Evolutionary conservation across 1,140 invertebrate genomes (phyloP).

Genomic region (Drosophila lacertosa): DNA sequence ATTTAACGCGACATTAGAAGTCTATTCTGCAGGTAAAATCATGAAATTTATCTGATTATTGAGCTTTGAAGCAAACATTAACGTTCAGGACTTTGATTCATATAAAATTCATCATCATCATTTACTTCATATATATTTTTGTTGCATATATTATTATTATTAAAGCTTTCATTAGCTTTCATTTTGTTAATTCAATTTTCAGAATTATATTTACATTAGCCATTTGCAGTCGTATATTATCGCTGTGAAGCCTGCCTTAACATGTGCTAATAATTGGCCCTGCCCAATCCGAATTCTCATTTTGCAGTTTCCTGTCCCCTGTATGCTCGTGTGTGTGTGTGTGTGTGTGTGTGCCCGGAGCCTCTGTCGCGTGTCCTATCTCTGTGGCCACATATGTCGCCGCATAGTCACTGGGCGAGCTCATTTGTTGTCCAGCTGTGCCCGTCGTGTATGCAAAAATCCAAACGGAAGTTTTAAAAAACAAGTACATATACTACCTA

Average conservation of each 20-base stretch:
- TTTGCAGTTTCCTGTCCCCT: conserved; percentile 6
- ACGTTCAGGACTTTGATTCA: too few relatives aligned
- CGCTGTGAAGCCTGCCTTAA: background rate
- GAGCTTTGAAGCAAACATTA: too few relatives aligned
- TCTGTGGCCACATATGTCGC: conserved; percentile 78
- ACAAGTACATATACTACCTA: conserved; percentile 55
- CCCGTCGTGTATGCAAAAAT: conserved; percentile 51
- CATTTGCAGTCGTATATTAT: background rate
- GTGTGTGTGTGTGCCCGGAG: background rate
- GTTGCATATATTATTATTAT: too few relatives aligned
- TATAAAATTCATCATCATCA: too few relatives aligned
- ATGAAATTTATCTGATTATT: too few relatives aligned
- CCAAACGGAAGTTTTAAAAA: conserved; percentile 73
- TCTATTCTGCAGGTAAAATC: too few relatives aligned
- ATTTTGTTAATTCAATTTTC: background rate
- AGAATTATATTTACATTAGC: too few relatives aligned
- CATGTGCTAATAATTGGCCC: background rate
- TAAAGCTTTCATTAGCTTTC: background rate
- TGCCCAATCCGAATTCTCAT: background rate
- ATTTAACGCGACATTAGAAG: too few relatives aligned
- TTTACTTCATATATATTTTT: too few relatives aligned
- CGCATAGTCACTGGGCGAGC: conserved; percentile 67
- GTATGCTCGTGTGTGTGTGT: conserved; percentile 1
- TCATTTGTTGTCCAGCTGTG: conserved; percentile 65
- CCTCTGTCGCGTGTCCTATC: conserved; percentile 34